phyloP scores from a whole-genome alignment of 2,113 vertebrate species.

The Anoplopoma fimbria region DNA sequence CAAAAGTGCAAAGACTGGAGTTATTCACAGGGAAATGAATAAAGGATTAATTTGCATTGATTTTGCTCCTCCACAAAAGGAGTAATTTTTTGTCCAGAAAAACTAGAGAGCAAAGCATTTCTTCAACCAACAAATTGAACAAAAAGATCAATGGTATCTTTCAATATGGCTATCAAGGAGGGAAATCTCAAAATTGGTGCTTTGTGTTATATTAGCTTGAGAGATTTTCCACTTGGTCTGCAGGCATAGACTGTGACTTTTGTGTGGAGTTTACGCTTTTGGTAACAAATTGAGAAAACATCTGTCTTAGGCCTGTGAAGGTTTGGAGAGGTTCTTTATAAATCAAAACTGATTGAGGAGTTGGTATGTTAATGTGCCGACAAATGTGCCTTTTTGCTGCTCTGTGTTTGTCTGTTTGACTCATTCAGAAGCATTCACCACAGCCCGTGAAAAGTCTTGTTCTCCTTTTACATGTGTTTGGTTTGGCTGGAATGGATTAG shows the following conservation, averaged over 20 bases:
- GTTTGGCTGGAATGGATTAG: slow-evolving; percentile 74
- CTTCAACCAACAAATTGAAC: slow-evolving; percentile 70
- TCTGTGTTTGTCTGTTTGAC: slow-evolving; percentile 70
- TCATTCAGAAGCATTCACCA: slow-evolving; percentile 66
- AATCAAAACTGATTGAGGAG: slow-evolving; percentile 72
- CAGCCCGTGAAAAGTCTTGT: slow-evolving; percentile 77
- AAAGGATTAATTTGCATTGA: slow-evolving; percentile 89
- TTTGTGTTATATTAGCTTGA: slow-evolving; percentile 78
- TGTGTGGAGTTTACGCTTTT: slow-evolving; percentile 69
- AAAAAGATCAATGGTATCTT: slow-evolving; percentile 80
- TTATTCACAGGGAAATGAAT: slow-evolving; percentile 85
- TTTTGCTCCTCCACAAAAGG: slow-evolving; percentile 80
- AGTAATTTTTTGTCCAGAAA: slow-evolving; percentile 72
- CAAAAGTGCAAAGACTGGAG: slow-evolving; percentile 82
- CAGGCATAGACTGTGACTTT: slow-evolving; percentile 63
- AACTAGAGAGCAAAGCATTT: slow-evolving; percentile 73
- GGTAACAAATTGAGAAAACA: slow-evolving; percentile 68
- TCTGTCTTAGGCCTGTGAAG: slow-evolving; percentile 70
- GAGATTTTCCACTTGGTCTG: slow-evolving; percentile 79
- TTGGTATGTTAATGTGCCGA: slow-evolving; percentile 67
- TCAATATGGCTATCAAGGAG: slow-evolving; percentile 75
- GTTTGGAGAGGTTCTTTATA: slow-evolving; percentile 70
- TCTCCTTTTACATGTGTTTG: slow-evolving; percentile 69
- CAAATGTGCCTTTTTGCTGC: slow-evolving; percentile 73
- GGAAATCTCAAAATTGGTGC: slow-evolving; percentile 72